Base-by-base conservation (phyloP, 2,113 vertebrate species). In the Syngnathus typhle region DNA sequence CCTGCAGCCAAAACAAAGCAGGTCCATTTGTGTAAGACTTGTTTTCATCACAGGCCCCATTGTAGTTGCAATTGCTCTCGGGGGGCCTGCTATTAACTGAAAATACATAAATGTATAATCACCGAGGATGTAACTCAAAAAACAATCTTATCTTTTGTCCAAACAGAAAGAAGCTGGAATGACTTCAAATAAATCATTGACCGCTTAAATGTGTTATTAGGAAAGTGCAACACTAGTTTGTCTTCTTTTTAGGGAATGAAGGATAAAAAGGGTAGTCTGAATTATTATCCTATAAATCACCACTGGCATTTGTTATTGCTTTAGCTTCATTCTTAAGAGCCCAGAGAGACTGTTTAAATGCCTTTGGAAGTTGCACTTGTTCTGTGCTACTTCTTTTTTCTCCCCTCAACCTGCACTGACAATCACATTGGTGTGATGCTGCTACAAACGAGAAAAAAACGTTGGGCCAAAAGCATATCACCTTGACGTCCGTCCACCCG, bases 1-100 rank as follows among this genome's bases (percentile, higher is more conserved):
- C 90, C 91, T 92, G 69, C 70, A 66, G 68, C 16, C 62, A 61
- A 0, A 21, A 44, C 60, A 47, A 27, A 49, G 8, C 12, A 51
- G 32, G 21, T 27, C 52, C 52, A 55, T 55, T 11, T 13, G 27
- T 27, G 52, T 27, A 23, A 12, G 52, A 23, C 21, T 27, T 55
- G 52, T 21, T 19, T n/a, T 52, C 49, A 21, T 52, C 49, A 21
- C 49, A 52, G n/a, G 21, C 5, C 21, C 52, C 9, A 13, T 27
- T n/a, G 21, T 55, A n/a, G 9, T 55, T 6, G 13, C 9, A 18
- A 23, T 55, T 55, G 52, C 52, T 21, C 11, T 13, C 52, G 23
- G 49, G 49, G 8, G 19, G 49, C 19, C 1, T 19, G n/a, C 8
- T n/a, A 51, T n/a, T 1, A 21, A n/a, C 4, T 55, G 2, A 55